Evolutionary conservation across 2,797 vertebrate species (phyloP).

Genomic region (Arctocebus calabarensis): DNA sequence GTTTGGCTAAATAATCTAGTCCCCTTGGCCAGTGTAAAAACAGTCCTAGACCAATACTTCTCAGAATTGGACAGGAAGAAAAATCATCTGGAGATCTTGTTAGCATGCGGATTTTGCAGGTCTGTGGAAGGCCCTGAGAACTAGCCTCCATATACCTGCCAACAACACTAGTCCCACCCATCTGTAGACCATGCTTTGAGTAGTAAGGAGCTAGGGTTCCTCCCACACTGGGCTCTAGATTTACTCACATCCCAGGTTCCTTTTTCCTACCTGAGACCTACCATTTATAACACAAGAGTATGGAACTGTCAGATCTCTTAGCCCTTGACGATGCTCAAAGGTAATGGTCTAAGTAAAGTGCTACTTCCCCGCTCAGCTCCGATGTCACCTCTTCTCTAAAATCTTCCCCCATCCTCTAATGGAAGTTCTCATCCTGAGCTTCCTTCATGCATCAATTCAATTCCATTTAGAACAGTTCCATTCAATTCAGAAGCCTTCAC

Average conservation of each 20-base stretch:
- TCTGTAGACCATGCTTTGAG: accelerated
- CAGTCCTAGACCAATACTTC: not conserved
- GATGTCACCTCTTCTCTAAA: not conserved
- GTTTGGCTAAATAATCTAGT: conserved; percentile 4
- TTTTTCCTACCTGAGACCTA: not conserved
- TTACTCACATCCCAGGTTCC: not conserved
- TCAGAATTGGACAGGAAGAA: not conserved
- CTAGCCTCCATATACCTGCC: not conserved
- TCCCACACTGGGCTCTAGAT: not conserved
- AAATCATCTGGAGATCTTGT: not conserved
- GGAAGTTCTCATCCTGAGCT: not conserved
- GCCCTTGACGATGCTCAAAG: not conserved
- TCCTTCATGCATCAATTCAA: not conserved
- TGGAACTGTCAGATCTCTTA: not conserved
- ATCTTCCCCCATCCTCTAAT: not conserved
- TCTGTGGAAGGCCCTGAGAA: not conserved
- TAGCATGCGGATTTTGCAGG: not conserved
- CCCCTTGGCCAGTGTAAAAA: not conserved
- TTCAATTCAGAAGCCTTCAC: conserved; percentile 15
- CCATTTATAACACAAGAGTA: not conserved
- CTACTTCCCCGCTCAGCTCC: not conserved
- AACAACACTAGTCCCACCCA: not conserved
- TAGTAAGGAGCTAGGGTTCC: not conserved
- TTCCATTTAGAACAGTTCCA: not conserved
- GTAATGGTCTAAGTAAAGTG: not conserved